Conservation (phyloP, 1,140 invertebrate species). For the Drosophila lacertosa region DNA sequence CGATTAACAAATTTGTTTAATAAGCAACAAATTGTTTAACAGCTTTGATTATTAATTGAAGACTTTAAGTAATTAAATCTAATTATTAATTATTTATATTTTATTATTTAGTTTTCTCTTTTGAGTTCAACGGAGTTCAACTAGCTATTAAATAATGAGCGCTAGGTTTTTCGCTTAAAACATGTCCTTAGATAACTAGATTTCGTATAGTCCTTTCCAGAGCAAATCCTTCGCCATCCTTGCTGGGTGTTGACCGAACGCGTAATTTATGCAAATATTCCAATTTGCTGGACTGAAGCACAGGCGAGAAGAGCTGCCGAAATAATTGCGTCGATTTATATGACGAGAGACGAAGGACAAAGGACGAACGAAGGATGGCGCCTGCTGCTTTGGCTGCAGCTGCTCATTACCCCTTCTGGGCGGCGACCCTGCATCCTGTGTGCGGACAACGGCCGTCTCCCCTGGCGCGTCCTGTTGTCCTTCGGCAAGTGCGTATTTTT, state of each 20-base stretch:
- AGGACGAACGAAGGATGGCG: slow-evolving; percentile 10
- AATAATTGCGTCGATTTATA: slow-evolving; percentile 77
- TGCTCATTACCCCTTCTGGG: slow-evolving; percentile 67
- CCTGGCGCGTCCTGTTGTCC: slow-evolving; percentile 9
- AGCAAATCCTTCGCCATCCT: too few species aligned
- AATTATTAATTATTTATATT: too few species aligned
- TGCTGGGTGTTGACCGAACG: slow-evolving; percentile 47
- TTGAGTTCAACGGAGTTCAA: too few species aligned
- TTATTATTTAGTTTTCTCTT: too few species aligned
- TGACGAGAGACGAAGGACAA: slow-evolving; percentile 45
- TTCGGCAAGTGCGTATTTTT: slow-evolving; percentile 52
- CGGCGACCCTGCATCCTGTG: slow-evolving; percentile 11
- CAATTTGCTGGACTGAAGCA: slow-evolving; percentile 57
- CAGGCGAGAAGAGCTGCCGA: slow-evolving; percentile 30
- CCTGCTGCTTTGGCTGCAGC: slow-evolving; percentile 52
- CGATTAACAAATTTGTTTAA: too few species aligned
- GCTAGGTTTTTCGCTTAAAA: too few species aligned
- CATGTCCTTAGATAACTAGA: too few species aligned
- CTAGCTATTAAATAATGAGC: too few species aligned
- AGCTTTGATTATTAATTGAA: neutral
- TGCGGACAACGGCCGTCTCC: neutral
- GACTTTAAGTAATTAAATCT: too few species aligned
- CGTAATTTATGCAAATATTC: slow-evolving; percentile 64
- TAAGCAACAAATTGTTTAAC: neutral
- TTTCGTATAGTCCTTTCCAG: too few species aligned